A percentile compares a stretch with the other conserved stretches of the same genome.
Evolutionary conservation across 1,140 invertebrate genomes (phyloP).

Genomic region (Pantala flavescens): DNA sequence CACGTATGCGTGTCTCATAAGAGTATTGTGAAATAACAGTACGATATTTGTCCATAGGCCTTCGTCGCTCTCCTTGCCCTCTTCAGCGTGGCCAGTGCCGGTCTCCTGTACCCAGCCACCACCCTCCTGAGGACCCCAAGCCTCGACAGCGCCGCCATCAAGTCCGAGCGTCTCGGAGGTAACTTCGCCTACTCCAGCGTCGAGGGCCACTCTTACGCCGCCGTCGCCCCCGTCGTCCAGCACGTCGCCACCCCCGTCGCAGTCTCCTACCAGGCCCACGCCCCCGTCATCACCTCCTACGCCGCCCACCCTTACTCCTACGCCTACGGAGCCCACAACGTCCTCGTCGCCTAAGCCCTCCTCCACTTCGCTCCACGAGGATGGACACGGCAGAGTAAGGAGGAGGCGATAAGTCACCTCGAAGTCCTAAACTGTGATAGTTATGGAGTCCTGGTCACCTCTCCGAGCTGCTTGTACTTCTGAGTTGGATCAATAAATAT

Average conservation of each 20-base stretch:
- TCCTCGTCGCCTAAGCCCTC: not conserved
- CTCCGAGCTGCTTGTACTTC: not conserved
- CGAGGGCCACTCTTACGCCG: constrained; percentile 42
- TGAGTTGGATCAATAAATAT: not conserved
- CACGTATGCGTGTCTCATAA: no score
- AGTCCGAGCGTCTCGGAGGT: constrained; percentile 39
- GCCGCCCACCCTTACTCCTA: not conserved
- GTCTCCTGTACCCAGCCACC: constrained; percentile 27
- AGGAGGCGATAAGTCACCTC: not conserved
- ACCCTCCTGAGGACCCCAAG: constrained; percentile 36
- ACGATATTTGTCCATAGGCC: constrained; percentile 17
- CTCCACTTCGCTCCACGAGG: not conserved
- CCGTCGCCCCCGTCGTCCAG: constrained; percentile 37
- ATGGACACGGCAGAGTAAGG: not conserved
- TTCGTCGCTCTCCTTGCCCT: constrained; percentile 24
- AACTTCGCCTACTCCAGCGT: constrained; percentile 45
- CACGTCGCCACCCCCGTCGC: constrained; percentile 30
- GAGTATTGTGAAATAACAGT: no score
- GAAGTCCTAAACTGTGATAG: not conserved
- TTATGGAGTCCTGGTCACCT: not conserved
- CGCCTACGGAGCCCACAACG: not conserved
- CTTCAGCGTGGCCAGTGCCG: constrained; percentile 26
- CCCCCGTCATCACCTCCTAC: constrained; percentile 23
- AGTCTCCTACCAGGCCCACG: constrained; percentile 28
- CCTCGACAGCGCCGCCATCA: constrained; percentile 42